phyloP scores from a whole-genome alignment of 2,113 vertebrate species.

The Phalacrocorax pelagicus region DNA sequence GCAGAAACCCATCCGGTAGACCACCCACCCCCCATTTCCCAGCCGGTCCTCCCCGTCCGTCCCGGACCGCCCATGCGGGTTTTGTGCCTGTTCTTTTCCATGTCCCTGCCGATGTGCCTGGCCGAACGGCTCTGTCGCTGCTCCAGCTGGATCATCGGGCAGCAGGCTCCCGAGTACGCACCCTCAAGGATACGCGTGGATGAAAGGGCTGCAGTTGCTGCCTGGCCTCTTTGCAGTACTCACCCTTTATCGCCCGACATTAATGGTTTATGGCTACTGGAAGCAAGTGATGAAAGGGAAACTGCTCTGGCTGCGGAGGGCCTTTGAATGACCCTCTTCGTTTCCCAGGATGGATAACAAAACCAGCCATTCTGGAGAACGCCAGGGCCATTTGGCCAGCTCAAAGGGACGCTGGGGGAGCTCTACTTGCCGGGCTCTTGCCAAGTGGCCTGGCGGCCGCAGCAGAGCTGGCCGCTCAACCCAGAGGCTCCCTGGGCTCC shows the following conservation, averaged over 20 bases:
- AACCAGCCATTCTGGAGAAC: neutral
- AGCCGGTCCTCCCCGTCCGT: fast-evolving
- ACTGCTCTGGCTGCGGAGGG: neutral
- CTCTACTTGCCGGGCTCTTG: neutral
- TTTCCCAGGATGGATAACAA: neutral
- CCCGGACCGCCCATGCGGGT: fast-evolving
- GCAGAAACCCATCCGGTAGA: neutral
- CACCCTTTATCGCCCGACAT: neutral
- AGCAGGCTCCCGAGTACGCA: neutral
- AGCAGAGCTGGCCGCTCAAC: neutral
- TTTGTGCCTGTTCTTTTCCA: neutral
- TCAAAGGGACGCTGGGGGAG: neutral
- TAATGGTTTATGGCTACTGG: neutral
- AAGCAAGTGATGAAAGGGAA: neutral
- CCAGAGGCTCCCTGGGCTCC: neutral
- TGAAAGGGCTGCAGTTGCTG: neutral
- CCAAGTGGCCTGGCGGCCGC: fast-evolving
- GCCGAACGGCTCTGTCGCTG: neutral
- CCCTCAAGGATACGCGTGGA: neutral
- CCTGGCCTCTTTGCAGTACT: neutral
- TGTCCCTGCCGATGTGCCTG: fast-evolving
- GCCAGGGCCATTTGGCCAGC: neutral
- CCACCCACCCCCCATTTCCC: neutral
- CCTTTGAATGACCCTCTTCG: neutral
- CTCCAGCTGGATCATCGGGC: neutral